These are phyloP conservation scores for Anthopleura sola DNA, from an alignment of 64 coral and sea anemone genomes.

Conservation along the genomic window DNA sequence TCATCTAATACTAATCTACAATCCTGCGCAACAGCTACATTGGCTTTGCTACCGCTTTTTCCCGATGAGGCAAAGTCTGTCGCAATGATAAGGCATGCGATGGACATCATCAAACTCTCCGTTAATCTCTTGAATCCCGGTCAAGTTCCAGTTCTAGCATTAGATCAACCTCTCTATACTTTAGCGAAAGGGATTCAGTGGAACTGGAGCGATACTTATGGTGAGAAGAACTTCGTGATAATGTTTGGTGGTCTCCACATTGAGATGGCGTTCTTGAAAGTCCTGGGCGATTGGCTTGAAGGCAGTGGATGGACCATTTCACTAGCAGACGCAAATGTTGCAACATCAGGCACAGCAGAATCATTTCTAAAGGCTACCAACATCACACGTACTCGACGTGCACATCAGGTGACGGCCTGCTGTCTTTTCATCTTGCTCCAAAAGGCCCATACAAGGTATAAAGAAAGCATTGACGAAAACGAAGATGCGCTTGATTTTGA, in stretches of 20 bases:
- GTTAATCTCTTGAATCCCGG: slow-evolving; percentile 37
- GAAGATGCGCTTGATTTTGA: background rate
- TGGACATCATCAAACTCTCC: slow-evolving; percentile 11
- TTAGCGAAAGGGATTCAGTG: slow-evolving; percentile 34
- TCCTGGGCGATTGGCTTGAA: slow-evolving; percentile 15
- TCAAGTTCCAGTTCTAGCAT: slow-evolving; percentile 36
- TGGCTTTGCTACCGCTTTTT: slow-evolving; percentile 30
- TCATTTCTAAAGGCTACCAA: slow-evolving; percentile 41
- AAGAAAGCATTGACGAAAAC: background rate
- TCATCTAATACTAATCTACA: slow-evolving; percentile 1
- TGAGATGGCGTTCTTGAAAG: slow-evolving; percentile 40
- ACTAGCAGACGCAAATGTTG: slow-evolving; percentile 7
- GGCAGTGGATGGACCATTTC: slow-evolving; percentile 16
- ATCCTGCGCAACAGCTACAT: background rate
- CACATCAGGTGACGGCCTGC: slow-evolving; percentile 40
- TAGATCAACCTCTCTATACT: slow-evolving; percentile 42
- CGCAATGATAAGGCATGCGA: slow-evolving; percentile 37
- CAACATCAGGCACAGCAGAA: slow-evolving; percentile 40
- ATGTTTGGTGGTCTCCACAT: slow-evolving; percentile 59
- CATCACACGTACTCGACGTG: slow-evolving; percentile 3
- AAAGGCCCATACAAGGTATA: slow-evolving; percentile 19
- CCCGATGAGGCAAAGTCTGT: slow-evolving; percentile 32
- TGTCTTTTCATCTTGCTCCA: slow-evolving; percentile 18
- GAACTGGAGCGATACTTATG: background rate
- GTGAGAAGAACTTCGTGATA: slow-evolving; percentile 21